Evolutionary conservation across 2,888 invertebrate species (phyloP).

Genomic region (Tenodera sinensis): DNA sequence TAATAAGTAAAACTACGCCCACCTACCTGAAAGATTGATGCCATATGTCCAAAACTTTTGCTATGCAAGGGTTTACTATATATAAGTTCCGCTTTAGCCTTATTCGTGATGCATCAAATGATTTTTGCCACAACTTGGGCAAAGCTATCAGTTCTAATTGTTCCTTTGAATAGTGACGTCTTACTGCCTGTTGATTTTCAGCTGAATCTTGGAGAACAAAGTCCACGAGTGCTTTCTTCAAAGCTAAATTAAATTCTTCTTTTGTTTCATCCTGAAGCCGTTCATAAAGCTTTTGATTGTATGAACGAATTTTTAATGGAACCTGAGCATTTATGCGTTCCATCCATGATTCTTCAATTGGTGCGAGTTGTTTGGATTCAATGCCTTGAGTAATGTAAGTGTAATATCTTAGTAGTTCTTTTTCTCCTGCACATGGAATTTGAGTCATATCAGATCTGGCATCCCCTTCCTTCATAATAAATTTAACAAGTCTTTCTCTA

Average conservation of each 20-base stretch:
- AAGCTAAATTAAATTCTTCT: constrained; percentile 79
- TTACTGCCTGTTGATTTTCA: constrained; percentile 15
- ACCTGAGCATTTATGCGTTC: constrained; percentile 46
- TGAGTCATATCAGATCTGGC: constrained; percentile 41
- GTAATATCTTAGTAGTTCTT: constrained; percentile 75
- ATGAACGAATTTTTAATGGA: constrained; percentile 43
- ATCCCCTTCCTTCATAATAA: constrained; percentile 57
- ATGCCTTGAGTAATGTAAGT: constrained; percentile 88
- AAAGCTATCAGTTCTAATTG: constrained; percentile 57
- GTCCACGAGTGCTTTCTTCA: constrained; percentile 89
- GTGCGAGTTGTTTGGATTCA: constrained; percentile 83
- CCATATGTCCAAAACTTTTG: constrained; percentile 78
- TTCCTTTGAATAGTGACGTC: constrained; percentile 50
- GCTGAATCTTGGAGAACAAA: constrained; percentile 79
- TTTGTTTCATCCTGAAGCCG: constrained; percentile 62
- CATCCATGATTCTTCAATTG: constrained; percentile 71
- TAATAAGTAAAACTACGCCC: not conserved
- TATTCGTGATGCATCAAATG: constrained; percentile 38
- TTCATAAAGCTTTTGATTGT: not conserved
- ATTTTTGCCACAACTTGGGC: constrained; percentile 65
- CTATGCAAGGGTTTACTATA: constrained; percentile 76
- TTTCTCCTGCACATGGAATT: constrained; percentile 61
- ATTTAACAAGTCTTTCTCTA: constrained; percentile 69
- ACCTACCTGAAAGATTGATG: constrained; percentile 67
- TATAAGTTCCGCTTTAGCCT: constrained; percentile 55